Evolutionary conservation across 2,888 invertebrate genomes (phyloP).

Genomic region (Rhodophaea formosa): DNA sequence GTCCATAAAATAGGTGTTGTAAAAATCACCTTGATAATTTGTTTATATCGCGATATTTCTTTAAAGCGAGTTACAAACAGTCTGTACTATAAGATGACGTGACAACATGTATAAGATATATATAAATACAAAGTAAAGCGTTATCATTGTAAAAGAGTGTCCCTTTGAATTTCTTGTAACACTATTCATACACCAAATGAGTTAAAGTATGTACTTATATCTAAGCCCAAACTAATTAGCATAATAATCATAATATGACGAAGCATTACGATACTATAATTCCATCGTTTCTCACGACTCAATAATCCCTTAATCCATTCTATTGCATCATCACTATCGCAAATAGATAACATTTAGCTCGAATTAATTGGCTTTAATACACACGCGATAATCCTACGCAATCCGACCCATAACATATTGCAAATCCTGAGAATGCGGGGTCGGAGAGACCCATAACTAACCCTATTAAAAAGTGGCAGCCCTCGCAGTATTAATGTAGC

Average conservation of each 20-base stretch:
- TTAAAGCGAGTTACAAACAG: too few relatives aligned
- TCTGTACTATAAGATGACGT: too few relatives aligned
- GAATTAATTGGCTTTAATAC: constrained; percentile 45
- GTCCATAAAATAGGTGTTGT: too few relatives aligned
- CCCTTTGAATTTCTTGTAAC: too few relatives aligned
- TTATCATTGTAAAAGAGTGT: too few relatives aligned
- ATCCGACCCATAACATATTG: constrained; percentile 61
- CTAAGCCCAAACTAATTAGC: background rate
- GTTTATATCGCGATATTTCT: too few relatives aligned
- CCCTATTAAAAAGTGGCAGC: constrained; percentile 76
- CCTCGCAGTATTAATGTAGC: constrained; percentile 75
- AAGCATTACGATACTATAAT: background rate
- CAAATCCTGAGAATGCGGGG: constrained; percentile 58
- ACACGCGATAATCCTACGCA: constrained; percentile 57
- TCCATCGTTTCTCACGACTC: constrained; percentile 11
- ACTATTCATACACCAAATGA: too few relatives aligned
- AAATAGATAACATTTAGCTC: constrained; percentile 28
- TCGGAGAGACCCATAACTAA: constrained; percentile 69
- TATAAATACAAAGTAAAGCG: too few relatives aligned
- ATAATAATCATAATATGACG: background rate
- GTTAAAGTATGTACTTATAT: background rate
- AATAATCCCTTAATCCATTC: constrained; percentile 1
- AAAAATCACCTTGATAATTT: too few relatives aligned
- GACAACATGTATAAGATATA: too few relatives aligned
- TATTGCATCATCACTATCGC: constrained; percentile 5